Percentiles rank a stretch among this genome's conserved stretches.
phyloP scores from a whole-genome alignment of 1,140 invertebrate species.

The Trypoxylus dichotomus region DNA sequence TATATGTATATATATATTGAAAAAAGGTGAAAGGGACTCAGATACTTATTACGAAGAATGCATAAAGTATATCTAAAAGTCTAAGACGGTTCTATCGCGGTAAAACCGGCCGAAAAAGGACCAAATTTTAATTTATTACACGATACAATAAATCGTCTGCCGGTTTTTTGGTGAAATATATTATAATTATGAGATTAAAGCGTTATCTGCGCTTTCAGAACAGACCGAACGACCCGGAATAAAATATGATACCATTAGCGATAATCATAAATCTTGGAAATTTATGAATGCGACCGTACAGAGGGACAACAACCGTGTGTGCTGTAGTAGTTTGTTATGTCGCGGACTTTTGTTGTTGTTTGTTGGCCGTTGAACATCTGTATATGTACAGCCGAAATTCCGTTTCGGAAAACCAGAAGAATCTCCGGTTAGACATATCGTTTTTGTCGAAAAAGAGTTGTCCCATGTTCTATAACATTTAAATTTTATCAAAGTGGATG shows the following conservation, averaged over 20 bases:
- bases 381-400: not conserved
- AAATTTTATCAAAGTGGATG: no score
- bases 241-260: slow-evolving; percentile 18
- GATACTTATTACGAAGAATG: not conserved
- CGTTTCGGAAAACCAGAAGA: not conserved
- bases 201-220: not conserved
- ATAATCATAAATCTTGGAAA: slow-evolving; percentile 11
- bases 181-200: slow-evolving; percentile 23
- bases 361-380: not conserved
- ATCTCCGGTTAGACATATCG: not conserved
- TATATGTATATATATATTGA: not conserved
- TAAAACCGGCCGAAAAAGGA: not conserved
- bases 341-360: not conserved
- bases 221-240: not conserved
- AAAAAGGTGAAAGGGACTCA: not conserved
- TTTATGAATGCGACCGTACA: not conserved
- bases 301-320: not conserved
- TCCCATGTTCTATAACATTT: not conserved
- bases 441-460: slow-evolving; percentile 6
- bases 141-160: slow-evolving; percentile 3
- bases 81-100: not conserved
- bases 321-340: not conserved
- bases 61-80: not conserved
- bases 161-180: slow-evolving; percentile 15
- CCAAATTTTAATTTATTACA: slow-evolving; percentile 8